A percentile compares a stretch with the other conserved stretches of the same genome.
Conservation (phyloP, 2,888 invertebrate genomes). For the Minunthozetes semirufus region DNA sequence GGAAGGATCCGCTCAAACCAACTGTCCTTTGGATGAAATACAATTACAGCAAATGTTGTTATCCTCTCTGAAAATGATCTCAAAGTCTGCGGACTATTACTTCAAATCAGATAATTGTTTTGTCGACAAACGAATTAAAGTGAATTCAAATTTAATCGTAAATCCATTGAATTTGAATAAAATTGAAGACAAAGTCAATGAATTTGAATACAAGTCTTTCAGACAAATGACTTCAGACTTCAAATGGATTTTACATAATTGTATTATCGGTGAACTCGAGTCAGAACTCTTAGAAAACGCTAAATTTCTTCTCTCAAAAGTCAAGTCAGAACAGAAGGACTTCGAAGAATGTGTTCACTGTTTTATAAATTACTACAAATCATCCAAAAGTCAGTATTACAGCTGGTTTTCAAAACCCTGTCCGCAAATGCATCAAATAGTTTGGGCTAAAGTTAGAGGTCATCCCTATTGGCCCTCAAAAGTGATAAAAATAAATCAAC, state of each 20-base stretch:
- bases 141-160: background rate
- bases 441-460: conserved; percentile 7
- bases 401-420: background rate
- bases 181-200: background rate
- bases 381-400: background rate
- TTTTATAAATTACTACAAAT: background rate
- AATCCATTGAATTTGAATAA: background rate
- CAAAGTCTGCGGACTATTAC: background rate
- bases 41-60: background rate
- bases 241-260: conserved; percentile 2
- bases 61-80: background rate
- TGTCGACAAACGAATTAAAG: background rate
- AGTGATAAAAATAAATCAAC: background rate
- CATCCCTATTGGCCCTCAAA: conserved; percentile 9
- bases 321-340: background rate
- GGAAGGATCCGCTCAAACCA: background rate
- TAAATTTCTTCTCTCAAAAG: conserved; percentile 1
- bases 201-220: background rate
- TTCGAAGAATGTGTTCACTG: background rate
- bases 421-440: background rate
- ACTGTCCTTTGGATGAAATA: background rate
- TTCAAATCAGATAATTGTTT: background rate
- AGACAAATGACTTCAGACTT: background rate
- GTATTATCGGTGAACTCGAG: background rate
- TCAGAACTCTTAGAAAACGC: background rate